These are phyloP conservation scores for Eurosta solidaginis DNA, from an alignment of 1,140 invertebrate species.

Conservation along the genomic window DNA sequence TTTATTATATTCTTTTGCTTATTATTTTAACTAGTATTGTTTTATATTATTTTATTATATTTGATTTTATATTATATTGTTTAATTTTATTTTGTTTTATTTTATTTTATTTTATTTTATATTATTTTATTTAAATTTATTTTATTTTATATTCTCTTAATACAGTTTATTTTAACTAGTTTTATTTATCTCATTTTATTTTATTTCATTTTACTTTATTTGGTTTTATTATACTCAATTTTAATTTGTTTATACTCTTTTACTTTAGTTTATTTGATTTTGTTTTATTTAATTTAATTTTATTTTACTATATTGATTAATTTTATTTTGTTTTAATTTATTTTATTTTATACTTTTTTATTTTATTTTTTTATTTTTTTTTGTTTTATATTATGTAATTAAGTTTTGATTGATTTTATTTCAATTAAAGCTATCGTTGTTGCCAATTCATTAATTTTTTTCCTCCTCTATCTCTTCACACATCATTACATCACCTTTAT, in stretches of 20 bases:
- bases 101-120: not conserved
- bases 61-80: not conserved
- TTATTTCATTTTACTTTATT: not conserved
- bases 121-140: not conserved
- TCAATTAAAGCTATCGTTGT: not conserved
- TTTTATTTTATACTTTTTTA: not conserved
- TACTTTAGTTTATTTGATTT: not conserved
- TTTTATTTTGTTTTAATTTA: not conserved
- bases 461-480: not conserved
- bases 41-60: not conserved
- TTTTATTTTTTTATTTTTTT: conserved; percentile 16
- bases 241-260: not conserved
- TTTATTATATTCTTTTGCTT: not conserved
- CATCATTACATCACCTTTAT: too few species aligned
- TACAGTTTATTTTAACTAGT: too few species aligned
- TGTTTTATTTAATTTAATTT: not conserved
- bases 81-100: not conserved
- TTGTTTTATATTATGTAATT: not conserved
- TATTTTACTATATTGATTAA: not conserved
- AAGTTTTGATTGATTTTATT: not conserved
- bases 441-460: not conserved
- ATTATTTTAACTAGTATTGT: not conserved
- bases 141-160: not conserved
- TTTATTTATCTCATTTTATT: not conserved
- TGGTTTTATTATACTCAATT: not conserved